A percentile compares a stretch with the other conserved stretches of the same genome.
Conservation (phyloP, 2,888 invertebrate species). For the Onthophagus sagittarius region DNA sequence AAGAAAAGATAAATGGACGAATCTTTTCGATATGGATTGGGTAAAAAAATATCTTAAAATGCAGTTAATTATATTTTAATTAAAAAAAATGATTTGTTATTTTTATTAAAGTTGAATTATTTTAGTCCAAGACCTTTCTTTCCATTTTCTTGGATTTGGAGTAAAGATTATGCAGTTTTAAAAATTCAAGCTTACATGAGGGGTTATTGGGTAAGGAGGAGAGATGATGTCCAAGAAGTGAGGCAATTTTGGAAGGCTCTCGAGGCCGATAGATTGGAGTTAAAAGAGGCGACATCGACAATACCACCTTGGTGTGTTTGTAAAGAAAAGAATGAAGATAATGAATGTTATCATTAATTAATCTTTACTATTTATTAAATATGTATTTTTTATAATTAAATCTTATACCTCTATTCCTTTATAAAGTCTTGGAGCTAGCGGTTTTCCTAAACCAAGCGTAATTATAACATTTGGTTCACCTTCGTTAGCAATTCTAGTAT, state of each 20-base stretch:
- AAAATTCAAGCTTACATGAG: slow-evolving; percentile 57
- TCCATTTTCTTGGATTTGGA: slow-evolving; percentile 62
- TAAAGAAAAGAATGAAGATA: background rate
- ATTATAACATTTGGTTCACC: slow-evolving; percentile 61
- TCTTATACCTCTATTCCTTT: slow-evolving; percentile 49
- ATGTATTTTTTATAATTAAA: slow-evolving; percentile 22
- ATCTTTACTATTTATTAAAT: slow-evolving; percentile 10
- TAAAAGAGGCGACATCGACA: slow-evolving; percentile 2
- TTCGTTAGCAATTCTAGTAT: slow-evolving; percentile 57
- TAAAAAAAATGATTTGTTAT: background rate
- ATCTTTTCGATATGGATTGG: slow-evolving; percentile 59
- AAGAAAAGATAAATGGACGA: slow-evolving; percentile 47
- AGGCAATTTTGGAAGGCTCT: slow-evolving; percentile 56
- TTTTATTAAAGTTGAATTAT: background rate
- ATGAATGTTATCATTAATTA: background rate
- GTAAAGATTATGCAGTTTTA: slow-evolving; percentile 55
- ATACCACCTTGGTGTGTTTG: slow-evolving; percentile 15
- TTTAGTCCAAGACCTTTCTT: slow-evolving; percentile 57
- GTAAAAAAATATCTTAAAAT: slow-evolving; percentile 49
- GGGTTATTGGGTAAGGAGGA: slow-evolving; percentile 57
- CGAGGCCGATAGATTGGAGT: slow-evolving; percentile 2
- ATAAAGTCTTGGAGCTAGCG: slow-evolving; percentile 59
- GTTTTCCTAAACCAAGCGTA: slow-evolving; percentile 57
- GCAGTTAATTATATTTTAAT: slow-evolving; percentile 43
- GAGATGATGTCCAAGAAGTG: slow-evolving; percentile 60